Conservation (phyloP, 2,797 vertebrate species). For the Hippoglossus hippoglossus region DNA sequence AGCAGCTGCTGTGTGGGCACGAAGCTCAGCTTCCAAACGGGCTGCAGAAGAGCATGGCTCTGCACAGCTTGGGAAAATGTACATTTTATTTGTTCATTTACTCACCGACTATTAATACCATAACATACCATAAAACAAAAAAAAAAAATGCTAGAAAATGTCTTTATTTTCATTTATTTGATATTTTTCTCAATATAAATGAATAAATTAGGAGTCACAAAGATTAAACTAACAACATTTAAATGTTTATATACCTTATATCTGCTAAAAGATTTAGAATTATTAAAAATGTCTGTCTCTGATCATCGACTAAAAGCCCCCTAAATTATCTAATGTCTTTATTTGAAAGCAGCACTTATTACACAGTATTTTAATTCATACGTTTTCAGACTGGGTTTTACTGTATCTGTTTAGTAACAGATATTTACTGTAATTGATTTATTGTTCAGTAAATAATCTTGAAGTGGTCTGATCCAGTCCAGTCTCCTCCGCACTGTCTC, state of each 20-base stretch:
- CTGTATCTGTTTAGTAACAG: too few species aligned
- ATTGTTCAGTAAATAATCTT: not conserved
- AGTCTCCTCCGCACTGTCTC: not conserved
- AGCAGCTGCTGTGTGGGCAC: conserved; percentile 82
- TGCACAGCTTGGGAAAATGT: conserved; percentile 36
- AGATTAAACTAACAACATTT: not conserved
- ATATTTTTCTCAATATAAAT: not conserved
- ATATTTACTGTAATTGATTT: not conserved
- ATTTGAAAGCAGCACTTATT: not conserved
- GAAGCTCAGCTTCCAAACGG: conserved; percentile 60
- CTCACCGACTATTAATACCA: conserved; percentile 22
- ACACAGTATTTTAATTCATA: not conserved
- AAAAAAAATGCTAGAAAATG: not conserved
- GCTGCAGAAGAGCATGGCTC: conserved; percentile 22
- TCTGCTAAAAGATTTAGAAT: not conserved
- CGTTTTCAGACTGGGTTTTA: not conserved
- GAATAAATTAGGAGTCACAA: not conserved
- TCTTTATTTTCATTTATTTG: not conserved
- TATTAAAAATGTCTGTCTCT: not conserved
- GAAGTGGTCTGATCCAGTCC: too few species aligned
- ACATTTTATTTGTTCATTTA: conserved; percentile 30
- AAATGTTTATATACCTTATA: not conserved
- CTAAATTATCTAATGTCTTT: not conserved
- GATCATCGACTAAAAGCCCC: too few species aligned
- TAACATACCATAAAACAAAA: not conserved